A percentile compares a stretch with the other conserved stretches of the same genome.
phyloP scores from a whole-genome alignment of 2,113 vertebrate species.

The Rafetus swinhoei region DNA sequence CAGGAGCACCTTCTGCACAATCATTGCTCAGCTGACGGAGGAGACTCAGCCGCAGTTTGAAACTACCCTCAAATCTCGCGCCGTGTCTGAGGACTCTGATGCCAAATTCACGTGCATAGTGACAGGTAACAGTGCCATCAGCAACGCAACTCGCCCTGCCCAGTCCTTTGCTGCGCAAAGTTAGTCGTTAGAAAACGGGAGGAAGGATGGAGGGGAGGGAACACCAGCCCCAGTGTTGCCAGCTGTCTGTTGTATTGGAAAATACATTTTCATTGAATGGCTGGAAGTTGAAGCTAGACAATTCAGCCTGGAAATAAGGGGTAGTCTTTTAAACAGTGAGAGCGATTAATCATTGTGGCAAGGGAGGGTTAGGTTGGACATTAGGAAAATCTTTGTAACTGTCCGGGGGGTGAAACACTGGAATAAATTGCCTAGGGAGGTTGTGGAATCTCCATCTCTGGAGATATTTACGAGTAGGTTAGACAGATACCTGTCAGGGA shows the following conservation, averaged over 20 bases:
- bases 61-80: slow-evolving; percentile 92
- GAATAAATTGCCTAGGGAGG: not conserved
- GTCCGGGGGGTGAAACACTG: not conserved
- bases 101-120: slow-evolving; percentile 95
- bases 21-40: slow-evolving; percentile 97
- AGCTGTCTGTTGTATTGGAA: not conserved
- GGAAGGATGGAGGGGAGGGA: too few species aligned
- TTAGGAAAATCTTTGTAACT: not conserved
- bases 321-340: not conserved
- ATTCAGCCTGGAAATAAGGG: not conserved
- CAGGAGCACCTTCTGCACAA: slow-evolving; percentile 96
- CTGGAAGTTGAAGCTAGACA: not conserved
- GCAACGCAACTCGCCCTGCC: slow-evolving; percentile 21
- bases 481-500: too few species aligned
- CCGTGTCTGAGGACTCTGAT: slow-evolving; percentile 93
- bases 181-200: not conserved
- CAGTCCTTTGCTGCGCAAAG: not conserved
- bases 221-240: not conserved
- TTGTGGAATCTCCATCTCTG: not conserved
- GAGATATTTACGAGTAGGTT: too few species aligned
- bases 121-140: slow-evolving; percentile 84
- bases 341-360: not conserved
- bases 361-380: too few species aligned
- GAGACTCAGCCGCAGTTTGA: slow-evolving; percentile 96
- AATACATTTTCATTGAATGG: not conserved